These are phyloP conservation scores for Tylochromis polylepis DNA, from an alignment of 2,113 vertebrate genomes.

Conservation along the genomic window DNA sequence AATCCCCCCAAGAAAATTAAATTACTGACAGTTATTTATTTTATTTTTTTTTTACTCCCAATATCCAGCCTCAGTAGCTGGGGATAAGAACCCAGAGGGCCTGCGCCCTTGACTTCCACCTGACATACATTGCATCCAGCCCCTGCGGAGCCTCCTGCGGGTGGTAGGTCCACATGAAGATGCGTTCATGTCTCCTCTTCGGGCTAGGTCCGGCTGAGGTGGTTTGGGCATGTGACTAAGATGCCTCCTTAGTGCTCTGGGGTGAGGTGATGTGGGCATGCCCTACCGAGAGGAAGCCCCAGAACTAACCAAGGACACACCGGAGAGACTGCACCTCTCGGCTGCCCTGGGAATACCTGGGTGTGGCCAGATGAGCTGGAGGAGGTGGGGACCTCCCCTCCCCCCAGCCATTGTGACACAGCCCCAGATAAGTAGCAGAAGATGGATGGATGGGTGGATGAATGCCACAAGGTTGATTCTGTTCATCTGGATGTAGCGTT, in stretches of 20 bases:
- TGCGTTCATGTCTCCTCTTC: not conserved
- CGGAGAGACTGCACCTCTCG: not conserved
- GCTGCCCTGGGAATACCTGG: not conserved
- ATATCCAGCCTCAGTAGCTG: not conserved
- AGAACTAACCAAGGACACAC: not conserved
- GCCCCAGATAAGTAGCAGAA: not conserved
- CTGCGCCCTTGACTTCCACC: not conserved
- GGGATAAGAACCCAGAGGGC: fast-evolving
- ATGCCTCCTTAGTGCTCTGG: not conserved
- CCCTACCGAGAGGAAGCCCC: not conserved
- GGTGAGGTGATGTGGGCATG: not conserved
- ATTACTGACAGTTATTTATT: not conserved
- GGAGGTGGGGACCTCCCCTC: not conserved
- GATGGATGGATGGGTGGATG: not conserved
- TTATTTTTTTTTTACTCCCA: not conserved
- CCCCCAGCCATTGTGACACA: not conserved
- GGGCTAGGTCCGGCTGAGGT: not conserved
- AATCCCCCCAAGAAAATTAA: not conserved
- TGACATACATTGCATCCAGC: not conserved
- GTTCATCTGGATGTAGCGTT: too few relatives aligned
- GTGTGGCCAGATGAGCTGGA: not conserved
- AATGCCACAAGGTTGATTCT: too few relatives aligned
- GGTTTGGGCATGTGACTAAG: not conserved
- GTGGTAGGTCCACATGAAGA: not conserved
- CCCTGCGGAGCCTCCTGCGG: not conserved